Base-by-base conservation (phyloP, 2,113 vertebrate species). In the Gasterosteus nipponicus region DNA sequence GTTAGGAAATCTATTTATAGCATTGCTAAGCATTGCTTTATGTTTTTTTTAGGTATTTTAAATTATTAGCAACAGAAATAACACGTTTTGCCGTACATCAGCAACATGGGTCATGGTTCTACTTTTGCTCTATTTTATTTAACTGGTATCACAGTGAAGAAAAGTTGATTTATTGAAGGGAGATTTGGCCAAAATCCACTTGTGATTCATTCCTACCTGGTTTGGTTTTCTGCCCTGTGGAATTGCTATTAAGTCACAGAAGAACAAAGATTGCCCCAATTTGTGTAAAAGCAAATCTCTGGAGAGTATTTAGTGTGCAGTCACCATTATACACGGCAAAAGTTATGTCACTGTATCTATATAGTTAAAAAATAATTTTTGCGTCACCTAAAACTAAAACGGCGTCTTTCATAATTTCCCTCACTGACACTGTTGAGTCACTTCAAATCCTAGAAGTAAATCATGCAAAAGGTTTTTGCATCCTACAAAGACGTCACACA, bases 1-100 rank as follows among this genome's bases (percentile, higher is more conserved):
- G 39, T 57, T 73, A n/a, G 26, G 39, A 69, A 75, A 63, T 69
- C 70, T 81, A 83, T 85, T 86, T 83, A 85, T 82, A 84, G 29
- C 60, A 12, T 47, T 16, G n/a, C 10, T 33, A 33, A 33, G 33
- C 33, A 33, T 33, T 33, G 33, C 33, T 33, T n/a, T 38, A 29
- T 67, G 46, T 60, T 12, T 49, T 29, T 4, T n/a, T 51, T 3
- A 53, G n/a, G 2, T 46, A n/a, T 57, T 41, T 75, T n/a, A 49
- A 60, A 61, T 33, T 15, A 0, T 16, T 22, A 56, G 5, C 15
- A 26, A 4, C 3, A 18, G 42, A 38, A 38, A 38, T 38, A 5
- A 38, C n/a, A 18, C 16, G 16, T 33, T 26, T 26, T 26, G 33
- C 3, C 3, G 2, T 5, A 3, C 2, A 33, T 49, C n/a, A 7